Evolutionary conservation across 2,888 invertebrate species (phyloP), one percentile per base, ranked within the genome.

Genomic region (Tanypteryx hageni): DNA sequence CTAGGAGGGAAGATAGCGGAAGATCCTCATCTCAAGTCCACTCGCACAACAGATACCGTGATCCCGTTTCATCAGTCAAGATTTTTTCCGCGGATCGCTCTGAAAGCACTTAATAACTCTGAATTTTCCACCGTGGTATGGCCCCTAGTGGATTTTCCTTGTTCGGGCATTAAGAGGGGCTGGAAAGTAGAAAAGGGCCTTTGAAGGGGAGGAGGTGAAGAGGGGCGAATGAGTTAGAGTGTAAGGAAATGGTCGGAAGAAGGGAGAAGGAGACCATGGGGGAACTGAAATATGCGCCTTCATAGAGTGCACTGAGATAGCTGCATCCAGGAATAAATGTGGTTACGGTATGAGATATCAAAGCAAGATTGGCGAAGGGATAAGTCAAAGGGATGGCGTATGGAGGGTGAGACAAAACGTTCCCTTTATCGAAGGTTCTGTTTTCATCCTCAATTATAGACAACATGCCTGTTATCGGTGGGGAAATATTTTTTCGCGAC

Each of bases 251-350:
- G 68, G 68, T 18, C 11, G 68, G 68, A 22, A n/a, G 68, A 68
- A 27, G 76, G 27, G 22, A 76, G 76, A 76, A 22, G 68, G 22
- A 22, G 68, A 22, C n/a, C 4, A 76, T 44, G 44, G 76, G 27
- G 68, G 68, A 22, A 18, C 22, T 76, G 76, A 76, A 27, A 76
- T 76, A 76, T 76, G 76, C 22, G 76, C 27, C 22, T 76, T 76
- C 22, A 76, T 76, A 76, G 76, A 22, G 76, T 76, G 76, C 22
- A 22, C 76, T 27, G 76, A 76, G 76, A 76, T 76, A 76, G 76
- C 76, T 76, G 76, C 27, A 76, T 76, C 76, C 76, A 22, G 76
- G 27, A 76, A 76, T 76, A 76, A 76, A 76, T 76, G 76, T 76
- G 22, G 76, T 27, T 27, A 76, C 76, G 27, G 76, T 27, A 76